These are phyloP conservation scores for Aldabrachelys gigantea DNA, from an alignment of 2,113 vertebrate species.

Conservation along the genomic window DNA sequence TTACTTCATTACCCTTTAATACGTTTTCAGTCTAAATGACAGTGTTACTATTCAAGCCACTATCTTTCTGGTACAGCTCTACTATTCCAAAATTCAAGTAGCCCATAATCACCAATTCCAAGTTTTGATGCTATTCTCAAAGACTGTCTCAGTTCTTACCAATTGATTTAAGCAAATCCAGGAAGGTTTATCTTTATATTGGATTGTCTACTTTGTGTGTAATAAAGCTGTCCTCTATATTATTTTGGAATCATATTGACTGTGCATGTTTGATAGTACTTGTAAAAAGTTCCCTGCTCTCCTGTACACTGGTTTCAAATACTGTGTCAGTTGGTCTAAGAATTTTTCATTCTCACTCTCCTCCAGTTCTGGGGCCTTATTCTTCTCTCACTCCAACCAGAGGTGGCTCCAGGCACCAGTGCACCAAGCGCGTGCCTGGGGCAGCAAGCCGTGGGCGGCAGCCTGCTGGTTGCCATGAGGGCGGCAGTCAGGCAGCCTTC, in stretches of 20 bases:
- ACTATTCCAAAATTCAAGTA: neutral
- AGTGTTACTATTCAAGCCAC: neutral
- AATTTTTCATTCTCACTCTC: neutral
- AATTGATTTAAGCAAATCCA: neutral
- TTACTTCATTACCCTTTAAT: slow-evolving; percentile 1
- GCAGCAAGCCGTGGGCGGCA: no score
- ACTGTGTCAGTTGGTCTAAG: neutral
- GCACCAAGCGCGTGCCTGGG: no score
- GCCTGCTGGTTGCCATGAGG: no score
- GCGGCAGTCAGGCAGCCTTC: no score
- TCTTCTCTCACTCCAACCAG: neutral
- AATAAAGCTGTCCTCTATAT: slow-evolving; percentile 12
- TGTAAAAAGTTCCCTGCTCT: neutral
- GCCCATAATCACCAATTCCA: neutral
- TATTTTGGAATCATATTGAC: neutral
- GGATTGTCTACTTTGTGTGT: neutral
- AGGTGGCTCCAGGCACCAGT: no score
- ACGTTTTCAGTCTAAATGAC: neutral
- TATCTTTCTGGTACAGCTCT: neutral
- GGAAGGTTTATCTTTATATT: neutral
- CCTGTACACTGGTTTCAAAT: neutral
- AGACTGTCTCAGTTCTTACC: neutral
- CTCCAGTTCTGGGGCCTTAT: neutral
- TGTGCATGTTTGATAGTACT: neutral
- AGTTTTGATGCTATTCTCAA: neutral